Percentiles rank a stretch among this genome's conserved stretches.
Conservation (phyloP, 2,888 invertebrate genomes). For the Syrista parreyssii region DNA sequence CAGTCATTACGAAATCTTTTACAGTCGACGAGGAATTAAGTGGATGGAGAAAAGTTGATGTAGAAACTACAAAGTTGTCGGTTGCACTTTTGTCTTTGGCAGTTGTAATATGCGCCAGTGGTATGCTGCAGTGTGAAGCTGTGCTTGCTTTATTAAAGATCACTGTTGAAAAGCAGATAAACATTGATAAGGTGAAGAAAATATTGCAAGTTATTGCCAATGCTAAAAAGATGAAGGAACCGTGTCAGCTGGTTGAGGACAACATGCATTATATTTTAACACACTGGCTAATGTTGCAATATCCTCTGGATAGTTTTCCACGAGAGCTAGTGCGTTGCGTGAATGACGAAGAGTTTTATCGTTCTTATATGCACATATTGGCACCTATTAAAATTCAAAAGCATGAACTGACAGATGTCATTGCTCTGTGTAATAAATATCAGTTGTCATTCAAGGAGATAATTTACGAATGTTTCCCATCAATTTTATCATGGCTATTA, state of each 20-base stretch:
- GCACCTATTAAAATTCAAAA: slow-evolving; percentile 63
- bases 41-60: slow-evolving; percentile 67
- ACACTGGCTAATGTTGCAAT: slow-evolving; percentile 67
- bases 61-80: slow-evolving; percentile 70
- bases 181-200: slow-evolving; percentile 64
- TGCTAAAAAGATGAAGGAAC: slow-evolving; percentile 43
- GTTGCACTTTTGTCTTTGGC: slow-evolving; percentile 71
- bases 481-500: slow-evolving; percentile 44
- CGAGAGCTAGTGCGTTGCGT: slow-evolving; percentile 63
- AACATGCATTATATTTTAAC: slow-evolving; percentile 68
- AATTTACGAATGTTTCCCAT: slow-evolving; percentile 51
- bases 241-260: slow-evolving; percentile 53
- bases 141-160: slow-evolving; percentile 70
- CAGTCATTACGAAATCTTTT: slow-evolving; percentile 53
- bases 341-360: slow-evolving; percentile 63
- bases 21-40: slow-evolving; percentile 63
- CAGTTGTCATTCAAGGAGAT: slow-evolving; percentile 44
- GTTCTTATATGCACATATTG: slow-evolving; percentile 61
- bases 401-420: slow-evolving; percentile 48
- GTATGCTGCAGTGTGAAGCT: slow-evolving; percentile 68
- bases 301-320: slow-evolving; percentile 66
- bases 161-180: slow-evolving; percentile 68
- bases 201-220: slow-evolving; percentile 64
- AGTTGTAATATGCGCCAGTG: slow-evolving; percentile 69
- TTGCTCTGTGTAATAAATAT: slow-evolving; percentile 50